Conservation (phyloP, 2,888 invertebrate genomes). For the Rutpela maculata region DNA sequence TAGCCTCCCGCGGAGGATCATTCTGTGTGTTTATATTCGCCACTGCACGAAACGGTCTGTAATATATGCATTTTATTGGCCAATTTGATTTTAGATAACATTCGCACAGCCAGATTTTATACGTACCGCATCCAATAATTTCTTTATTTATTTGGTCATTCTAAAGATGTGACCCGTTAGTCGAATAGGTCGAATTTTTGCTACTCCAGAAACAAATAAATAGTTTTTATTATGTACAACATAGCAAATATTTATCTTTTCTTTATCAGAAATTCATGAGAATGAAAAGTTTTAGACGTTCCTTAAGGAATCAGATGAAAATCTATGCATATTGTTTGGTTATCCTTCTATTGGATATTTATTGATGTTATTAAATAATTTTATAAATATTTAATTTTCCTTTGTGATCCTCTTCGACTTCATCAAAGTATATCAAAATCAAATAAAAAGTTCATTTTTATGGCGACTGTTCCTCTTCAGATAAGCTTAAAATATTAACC, state of each 20-base stretch:
- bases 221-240: not conserved
- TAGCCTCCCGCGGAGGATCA: constrained; percentile 47
- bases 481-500: no score
- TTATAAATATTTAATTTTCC: not conserved
- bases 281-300: not conserved
- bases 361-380: not conserved
- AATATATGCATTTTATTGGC: constrained; percentile 61
- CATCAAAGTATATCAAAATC: not conserved
- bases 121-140: constrained; percentile 43
- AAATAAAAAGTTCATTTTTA: no score
- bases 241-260: not conserved
- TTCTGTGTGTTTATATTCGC: constrained; percentile 49
- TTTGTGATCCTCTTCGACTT: not conserved
- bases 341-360: not conserved
- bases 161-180: not conserved
- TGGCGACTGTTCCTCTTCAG: no score
- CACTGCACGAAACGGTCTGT: constrained; percentile 55
- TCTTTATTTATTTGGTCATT: constrained; percentile 45
- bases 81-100: constrained; percentile 54
- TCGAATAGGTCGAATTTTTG: constrained; percentile 11
- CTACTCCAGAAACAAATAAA: not conserved
- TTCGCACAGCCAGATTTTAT: constrained; percentile 43
- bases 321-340: not conserved
- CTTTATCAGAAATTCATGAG: not conserved
- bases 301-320: not conserved